These are phyloP conservation scores for Moxostoma hubbsi DNA, from an alignment of 2,797 vertebrate species.

Conservation along the genomic window DNA sequence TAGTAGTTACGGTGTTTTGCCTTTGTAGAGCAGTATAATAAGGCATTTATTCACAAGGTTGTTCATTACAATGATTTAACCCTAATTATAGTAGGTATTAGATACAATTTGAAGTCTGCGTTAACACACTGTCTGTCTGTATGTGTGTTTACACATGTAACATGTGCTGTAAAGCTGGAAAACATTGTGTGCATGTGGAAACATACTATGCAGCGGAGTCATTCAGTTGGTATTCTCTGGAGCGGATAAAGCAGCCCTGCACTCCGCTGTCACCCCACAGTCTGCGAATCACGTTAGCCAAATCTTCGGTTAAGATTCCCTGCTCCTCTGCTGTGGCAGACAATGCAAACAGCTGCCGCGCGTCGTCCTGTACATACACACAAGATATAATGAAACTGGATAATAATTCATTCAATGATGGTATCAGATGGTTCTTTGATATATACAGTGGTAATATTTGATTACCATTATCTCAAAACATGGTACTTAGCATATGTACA, in stretches of 20 bases:
- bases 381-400: background rate
- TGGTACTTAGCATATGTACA: no score
- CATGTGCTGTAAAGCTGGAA: no score
- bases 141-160: background rate
- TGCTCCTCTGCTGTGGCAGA: constrained; percentile 93
- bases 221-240: constrained; percentile 97
- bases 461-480: background rate
- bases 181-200: background rate
- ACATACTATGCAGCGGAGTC: constrained; percentile 95
- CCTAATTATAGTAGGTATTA: no score
- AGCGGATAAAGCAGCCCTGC: constrained; percentile 91
- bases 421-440: no score
- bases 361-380: constrained; percentile 85
- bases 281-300: constrained; percentile 88
- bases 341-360: constrained; percentile 93
- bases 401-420: background rate
- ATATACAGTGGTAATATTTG: no score
- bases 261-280: constrained; percentile 93
- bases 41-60: no score
- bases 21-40: no score
- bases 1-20: no score
- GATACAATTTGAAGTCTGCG: no score
- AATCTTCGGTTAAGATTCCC: constrained; percentile 90
- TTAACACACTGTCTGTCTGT: no score
- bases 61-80: no score